These are phyloP conservation scores for Nilaparvata lugens DNA, from an alignment of 1,140 invertebrate species.

Conservation along the genomic window DNA sequence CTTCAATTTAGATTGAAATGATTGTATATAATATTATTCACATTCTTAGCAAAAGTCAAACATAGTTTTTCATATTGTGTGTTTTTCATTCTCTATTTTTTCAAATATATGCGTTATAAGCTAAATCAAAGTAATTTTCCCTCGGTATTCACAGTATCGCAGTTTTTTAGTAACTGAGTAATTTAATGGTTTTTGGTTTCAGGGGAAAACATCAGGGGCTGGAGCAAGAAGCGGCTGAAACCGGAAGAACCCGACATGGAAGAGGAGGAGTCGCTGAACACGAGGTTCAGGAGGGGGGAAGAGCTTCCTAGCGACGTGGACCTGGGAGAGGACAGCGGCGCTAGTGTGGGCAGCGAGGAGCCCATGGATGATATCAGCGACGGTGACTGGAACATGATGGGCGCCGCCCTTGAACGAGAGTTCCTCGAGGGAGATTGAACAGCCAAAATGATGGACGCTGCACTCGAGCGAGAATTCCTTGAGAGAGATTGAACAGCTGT, in stretches of 20 bases:
- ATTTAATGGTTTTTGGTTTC: slow-evolving; percentile 8
- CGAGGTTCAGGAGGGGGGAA: slow-evolving; percentile 51
- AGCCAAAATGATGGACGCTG: slow-evolving; percentile 65
- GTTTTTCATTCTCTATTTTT: too few species aligned
- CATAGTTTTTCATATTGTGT: too few species aligned
- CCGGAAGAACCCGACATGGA: slow-evolving; percentile 23
- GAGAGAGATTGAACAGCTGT: slow-evolving; percentile 8
- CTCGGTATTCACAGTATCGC: too few species aligned
- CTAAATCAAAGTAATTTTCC: too few species aligned
- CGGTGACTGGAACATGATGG: slow-evolving; percentile 81
- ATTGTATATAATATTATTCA: too few species aligned
- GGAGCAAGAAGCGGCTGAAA: slow-evolving; percentile 26
- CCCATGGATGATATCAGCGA: slow-evolving; percentile 55
- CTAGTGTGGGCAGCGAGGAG: slow-evolving; percentile 44
- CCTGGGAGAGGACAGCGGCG: slow-evolving; percentile 53
- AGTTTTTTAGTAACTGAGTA: neutral
- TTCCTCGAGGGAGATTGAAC: slow-evolving; percentile 45
- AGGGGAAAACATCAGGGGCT: slow-evolving; percentile 36
- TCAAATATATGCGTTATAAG: too few species aligned
- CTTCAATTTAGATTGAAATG: too few species aligned
- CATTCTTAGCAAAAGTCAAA: too few species aligned
- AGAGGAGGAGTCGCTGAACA: slow-evolving; percentile 42
- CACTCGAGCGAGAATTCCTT: slow-evolving; percentile 81
- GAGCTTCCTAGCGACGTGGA: slow-evolving; percentile 46
- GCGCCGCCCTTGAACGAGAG: slow-evolving; percentile 83